Evolutionary conservation across 2,113 vertebrate species (phyloP).

Genomic region (Procavia capensis): DNA sequence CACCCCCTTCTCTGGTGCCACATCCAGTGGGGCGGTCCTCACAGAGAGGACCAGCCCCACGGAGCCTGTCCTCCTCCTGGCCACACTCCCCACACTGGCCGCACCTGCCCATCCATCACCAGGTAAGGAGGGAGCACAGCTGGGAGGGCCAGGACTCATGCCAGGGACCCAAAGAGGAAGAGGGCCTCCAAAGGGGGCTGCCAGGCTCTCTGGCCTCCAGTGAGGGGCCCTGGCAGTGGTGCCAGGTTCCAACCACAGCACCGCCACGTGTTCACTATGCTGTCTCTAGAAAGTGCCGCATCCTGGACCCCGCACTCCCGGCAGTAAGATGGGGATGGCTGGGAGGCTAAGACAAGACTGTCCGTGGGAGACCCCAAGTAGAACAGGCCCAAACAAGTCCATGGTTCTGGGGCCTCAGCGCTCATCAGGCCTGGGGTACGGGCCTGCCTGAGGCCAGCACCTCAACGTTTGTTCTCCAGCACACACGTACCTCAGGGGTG

Average conservation of each 20-base stretch:
- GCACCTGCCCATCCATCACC: not conserved
- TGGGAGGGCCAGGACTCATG: rapidly evolving
- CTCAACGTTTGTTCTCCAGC: not conserved
- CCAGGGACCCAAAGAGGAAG: not conserved
- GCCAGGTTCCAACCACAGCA: not conserved
- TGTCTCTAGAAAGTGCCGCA: rapidly evolving
- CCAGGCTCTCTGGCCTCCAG: not conserved
- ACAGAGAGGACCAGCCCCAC: not conserved
- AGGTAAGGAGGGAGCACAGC: not conserved
- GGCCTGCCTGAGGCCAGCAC: not conserved
- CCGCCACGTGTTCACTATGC: rapidly evolving
- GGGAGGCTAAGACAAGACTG: rapidly evolving
- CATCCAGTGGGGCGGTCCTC: not conserved
- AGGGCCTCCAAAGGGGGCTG: not conserved
- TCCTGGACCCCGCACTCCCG: not conserved
- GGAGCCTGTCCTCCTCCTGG: not conserved
- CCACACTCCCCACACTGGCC: not conserved
- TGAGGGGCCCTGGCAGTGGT: not conserved
- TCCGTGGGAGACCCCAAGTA: rapidly evolving
- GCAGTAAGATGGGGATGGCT: not conserved
- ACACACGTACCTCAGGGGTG: too few species aligned
- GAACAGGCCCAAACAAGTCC: not conserved
- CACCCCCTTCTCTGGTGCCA: not conserved
- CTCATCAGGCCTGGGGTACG: rapidly evolving
- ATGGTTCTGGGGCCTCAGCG: not conserved